Evolutionary conservation across 2,797 vertebrate genomes (phyloP), one percentile per base, ranked within the genome.

Genomic region (Geotrypetes seraphini): DNA sequence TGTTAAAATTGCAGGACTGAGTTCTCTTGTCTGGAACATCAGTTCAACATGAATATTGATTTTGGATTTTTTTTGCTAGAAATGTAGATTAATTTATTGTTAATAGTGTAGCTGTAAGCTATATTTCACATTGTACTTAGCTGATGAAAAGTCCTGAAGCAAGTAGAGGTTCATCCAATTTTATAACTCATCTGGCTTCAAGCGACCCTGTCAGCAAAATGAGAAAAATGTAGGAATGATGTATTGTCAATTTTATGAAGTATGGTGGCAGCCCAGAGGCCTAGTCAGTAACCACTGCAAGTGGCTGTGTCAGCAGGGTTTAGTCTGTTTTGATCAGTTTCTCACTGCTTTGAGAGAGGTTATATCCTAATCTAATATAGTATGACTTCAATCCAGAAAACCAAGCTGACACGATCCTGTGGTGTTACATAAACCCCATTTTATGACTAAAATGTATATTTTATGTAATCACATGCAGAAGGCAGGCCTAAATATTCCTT

Each of bases 201-300:
- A 54, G 29, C 53, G 44, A 50, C 37, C 63, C 49, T 45, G 54
- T 75, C 69, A 69, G 66, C 61, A 61, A 7, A 53, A 38, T 62
- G 34, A 26, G 21, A 25, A 19, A 25, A 22, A 21, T 19, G 32
- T 22, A 16, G 43, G 28, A 50, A 53, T 63, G 62, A 67, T 64
- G 23, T 53, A 57, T 23, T 31, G 51, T 19, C n/a, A n/a, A n/a
- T n/a, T n/a, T n/a, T n/a, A n/a, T 38, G 22, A 43, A 58, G 40
- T 31, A 10, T 33, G 39, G 51, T 57, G 62, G 57, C 57, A 48
- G 60, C 60, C 57, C 28, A 57, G 6, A 16, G 12, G 13, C 50
- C 28, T 44, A 35, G 5, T 13, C 47, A 41, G 32, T 27, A 51
- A 42, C 43, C 47, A 33, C 28, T 21, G 16, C 9, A 9, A 14